Conservation (phyloP, 2,888 invertebrate species). For the Pyralis farinalis region DNA sequence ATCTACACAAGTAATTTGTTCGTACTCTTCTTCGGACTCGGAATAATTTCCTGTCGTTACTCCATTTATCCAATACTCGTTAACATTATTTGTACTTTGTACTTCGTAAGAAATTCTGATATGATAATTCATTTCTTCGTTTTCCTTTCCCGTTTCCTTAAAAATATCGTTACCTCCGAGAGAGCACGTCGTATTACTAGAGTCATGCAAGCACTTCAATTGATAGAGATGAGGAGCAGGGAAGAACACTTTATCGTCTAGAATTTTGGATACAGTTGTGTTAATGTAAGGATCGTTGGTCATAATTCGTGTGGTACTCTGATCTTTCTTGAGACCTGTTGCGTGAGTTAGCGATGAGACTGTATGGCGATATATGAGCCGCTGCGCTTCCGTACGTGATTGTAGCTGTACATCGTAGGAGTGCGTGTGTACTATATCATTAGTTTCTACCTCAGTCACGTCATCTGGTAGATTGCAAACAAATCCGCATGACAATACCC, state of each 20-base stretch:
- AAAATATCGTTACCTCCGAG: constrained; percentile 52
- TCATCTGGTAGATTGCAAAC: constrained; percentile 73
- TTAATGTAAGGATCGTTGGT: constrained; percentile 80
- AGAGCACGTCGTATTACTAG: constrained; percentile 58
- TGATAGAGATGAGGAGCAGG: constrained; percentile 80
- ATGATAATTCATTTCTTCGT: constrained; percentile 37
- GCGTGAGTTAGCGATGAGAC: constrained; percentile 46
- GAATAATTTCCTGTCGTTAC: constrained; percentile 41
- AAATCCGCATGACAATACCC: constrained; percentile 81
- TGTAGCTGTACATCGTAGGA: constrained; percentile 79
- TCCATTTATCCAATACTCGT: constrained; percentile 55
- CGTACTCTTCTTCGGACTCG: constrained; percentile 46
- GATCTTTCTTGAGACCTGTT: constrained; percentile 61
- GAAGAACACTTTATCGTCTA: constrained; percentile 80
- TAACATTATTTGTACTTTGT: constrained; percentile 38
- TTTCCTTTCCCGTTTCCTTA: constrained; percentile 40
- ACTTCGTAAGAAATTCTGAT: constrained; percentile 55
- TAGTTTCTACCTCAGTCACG: constrained; percentile 59
- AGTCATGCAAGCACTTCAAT: constrained; percentile 49
- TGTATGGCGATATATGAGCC: constrained; percentile 64
- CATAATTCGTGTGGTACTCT: constrained; percentile 76
- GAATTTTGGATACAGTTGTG: constrained; percentile 79
- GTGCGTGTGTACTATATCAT: constrained; percentile 67
- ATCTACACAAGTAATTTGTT: constrained; percentile 55
- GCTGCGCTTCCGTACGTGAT: constrained; percentile 49